Percentiles rank a stretch among this genome's conserved stretches.
Conservation (phyloP, 2,113 vertebrate genomes). For the Tapirus terrestris region DNA sequence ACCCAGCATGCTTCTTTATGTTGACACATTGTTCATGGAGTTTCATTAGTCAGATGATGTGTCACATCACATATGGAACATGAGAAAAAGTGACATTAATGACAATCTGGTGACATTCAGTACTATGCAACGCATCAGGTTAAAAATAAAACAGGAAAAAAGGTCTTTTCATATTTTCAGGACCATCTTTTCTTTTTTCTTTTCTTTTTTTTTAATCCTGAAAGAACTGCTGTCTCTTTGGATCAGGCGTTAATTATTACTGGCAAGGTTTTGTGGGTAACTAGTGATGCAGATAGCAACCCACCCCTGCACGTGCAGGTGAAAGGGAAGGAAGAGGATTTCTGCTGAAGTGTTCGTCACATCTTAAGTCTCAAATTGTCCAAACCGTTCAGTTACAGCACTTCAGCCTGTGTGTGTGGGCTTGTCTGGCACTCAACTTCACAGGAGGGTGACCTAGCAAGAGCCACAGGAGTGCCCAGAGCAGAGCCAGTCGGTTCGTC, state of each 20-base stretch:
- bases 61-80: conserved; percentile 80
- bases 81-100: conserved; percentile 81
- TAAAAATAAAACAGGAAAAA: conserved; percentile 84
- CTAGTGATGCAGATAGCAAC: conserved; percentile 79
- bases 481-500: conserved; percentile 53
- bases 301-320: conserved; percentile 81
- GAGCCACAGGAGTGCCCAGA: not conserved
- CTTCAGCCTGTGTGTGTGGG: conserved; percentile 73
- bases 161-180: conserved; percentile 78
- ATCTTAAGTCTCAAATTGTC: conserved; percentile 80
- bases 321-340: conserved; percentile 79
- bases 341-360: conserved; percentile 74
- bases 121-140: conserved; percentile 72
- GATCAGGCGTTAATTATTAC: conserved; percentile 84
- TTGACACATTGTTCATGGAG: conserved; percentile 78
- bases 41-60: conserved; percentile 79
- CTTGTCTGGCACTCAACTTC: conserved; percentile 72
- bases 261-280: conserved; percentile 82
- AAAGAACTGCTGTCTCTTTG: conserved; percentile 76
- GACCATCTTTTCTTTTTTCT: conserved; percentile 31
- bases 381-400: conserved; percentile 82
- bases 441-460: not conserved
- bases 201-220: conserved; percentile 18
- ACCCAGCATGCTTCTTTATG: conserved; percentile 75
- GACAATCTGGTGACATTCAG: conserved; percentile 82